Evolutionary conservation across 2,888 invertebrate species (phyloP).

Genomic region (Chydorus sphaericus): DNA sequence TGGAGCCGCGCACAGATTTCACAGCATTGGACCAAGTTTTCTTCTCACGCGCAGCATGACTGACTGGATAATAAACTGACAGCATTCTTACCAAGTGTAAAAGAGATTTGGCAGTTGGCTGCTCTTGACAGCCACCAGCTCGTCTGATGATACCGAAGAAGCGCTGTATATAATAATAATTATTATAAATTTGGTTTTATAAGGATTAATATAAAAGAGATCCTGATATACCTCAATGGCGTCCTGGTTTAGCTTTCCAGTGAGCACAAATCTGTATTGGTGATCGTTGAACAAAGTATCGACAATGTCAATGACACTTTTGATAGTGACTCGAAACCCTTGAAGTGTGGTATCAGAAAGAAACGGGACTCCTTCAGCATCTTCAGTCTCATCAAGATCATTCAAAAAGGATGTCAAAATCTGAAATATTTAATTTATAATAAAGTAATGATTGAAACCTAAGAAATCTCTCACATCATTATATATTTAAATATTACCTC

Average conservation of each 20-base stretch:
- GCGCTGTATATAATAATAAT: not conserved
- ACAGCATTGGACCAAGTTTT: no score
- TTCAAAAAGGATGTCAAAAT: not conserved
- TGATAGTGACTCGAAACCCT: not conserved
- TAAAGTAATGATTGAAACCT: no score
- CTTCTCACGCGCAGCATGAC: no score
- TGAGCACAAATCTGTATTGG: not conserved
- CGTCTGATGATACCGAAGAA: not conserved
- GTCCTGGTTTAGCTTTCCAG: not conserved
- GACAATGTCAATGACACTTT: not conserved
- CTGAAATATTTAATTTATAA: no score
- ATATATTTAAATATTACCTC: not conserved
- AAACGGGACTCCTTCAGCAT: not conserved
- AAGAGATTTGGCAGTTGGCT: not conserved
- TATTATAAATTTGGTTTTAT: not conserved
- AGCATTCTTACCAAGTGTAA: not conserved
- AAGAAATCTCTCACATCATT: no score
- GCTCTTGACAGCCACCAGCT: not conserved
- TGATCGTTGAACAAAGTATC: not conserved
- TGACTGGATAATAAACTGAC: not conserved
- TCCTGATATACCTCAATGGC: not conserved
- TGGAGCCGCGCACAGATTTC: no score
- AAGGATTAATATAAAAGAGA: not conserved
- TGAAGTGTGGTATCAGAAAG: no score
- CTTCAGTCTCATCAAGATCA: not conserved